phyloP scores from a whole-genome alignment of 2,888 invertebrate genomes.

The Selenia dentaria region DNA sequence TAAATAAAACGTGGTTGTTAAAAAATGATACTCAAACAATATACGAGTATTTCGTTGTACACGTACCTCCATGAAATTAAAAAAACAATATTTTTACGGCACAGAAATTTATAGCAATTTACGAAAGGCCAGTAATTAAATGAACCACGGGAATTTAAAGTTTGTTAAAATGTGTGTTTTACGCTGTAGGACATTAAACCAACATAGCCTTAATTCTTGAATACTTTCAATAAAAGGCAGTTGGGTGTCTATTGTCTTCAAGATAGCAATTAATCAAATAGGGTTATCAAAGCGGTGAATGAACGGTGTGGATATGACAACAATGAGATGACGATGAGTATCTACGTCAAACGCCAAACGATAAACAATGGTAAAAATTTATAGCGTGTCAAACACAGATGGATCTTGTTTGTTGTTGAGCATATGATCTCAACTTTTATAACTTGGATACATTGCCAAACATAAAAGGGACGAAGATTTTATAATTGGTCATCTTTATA shows the following conservation, averaged over 20 bases:
- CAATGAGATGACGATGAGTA: conserved; percentile 42
- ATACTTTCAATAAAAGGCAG: conserved; percentile 14
- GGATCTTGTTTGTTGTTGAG: not conserved
- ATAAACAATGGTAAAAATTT: conserved; percentile 14
- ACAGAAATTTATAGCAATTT: not conserved
- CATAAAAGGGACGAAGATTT: too few species aligned
- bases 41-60: conserved; percentile 5
- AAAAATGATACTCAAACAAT: conserved; percentile 5
- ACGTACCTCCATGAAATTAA: conserved; percentile 9
- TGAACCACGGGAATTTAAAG: too few species aligned
- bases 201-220: conserved; percentile 16
- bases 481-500: too few species aligned
- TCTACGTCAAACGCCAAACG: conserved; percentile 34
- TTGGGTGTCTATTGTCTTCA: conserved; percentile 40
- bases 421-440: not conserved
- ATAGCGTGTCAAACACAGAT: conserved; percentile 10
- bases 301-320: conserved; percentile 53
- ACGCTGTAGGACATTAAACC: too few species aligned
- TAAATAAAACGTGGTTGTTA: conserved; percentile 10
- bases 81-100: conserved; percentile 6
- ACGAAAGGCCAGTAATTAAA: not conserved
- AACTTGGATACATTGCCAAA: too few species aligned
- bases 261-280: conserved; percentile 54
- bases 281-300: conserved; percentile 52
- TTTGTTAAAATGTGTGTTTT: too few species aligned